Base-by-base conservation (phyloP, 1,140 invertebrate genomes). In the Drosophila willistoni region DNA sequence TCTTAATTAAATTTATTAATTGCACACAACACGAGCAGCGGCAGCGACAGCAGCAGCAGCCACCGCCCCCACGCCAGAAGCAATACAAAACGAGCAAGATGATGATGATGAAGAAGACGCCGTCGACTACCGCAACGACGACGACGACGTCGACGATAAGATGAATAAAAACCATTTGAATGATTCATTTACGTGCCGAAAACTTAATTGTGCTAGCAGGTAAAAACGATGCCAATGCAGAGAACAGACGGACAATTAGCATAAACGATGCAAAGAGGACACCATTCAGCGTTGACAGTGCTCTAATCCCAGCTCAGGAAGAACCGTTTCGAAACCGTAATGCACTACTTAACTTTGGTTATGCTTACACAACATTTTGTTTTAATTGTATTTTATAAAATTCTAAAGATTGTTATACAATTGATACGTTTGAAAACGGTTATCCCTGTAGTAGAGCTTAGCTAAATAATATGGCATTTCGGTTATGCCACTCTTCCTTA, bases 1-100 rank as follows among this genome's bases (percentile, higher is more conserved):
- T 90, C 84, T 89, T 89, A 89, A 89, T 89, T 89, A 89, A 89
- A 90, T 89, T 89, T 89, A 89, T 89, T 89, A 89, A 89, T 89
- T 89, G 84, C 85, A 89, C 80, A 89, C 81, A 89, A 79, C 84
- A 84, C 79, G 84, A 77, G 79, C 67, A 66, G 59, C 67, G 82
- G 57, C 34, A 62, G 73, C 60, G 71, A n/a, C 7, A 17, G 14
- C 68, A 68, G 14, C 68, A 68, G 68, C 73, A 68, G 62, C 55
- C 65, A 41, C 33, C 73, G 73, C 73, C 60, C 72, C 65, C 81
- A 62, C 77, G 25, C 14, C 4, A 51, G 9, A 55, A 65, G 47
- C 51, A 34, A 17, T 22, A 33, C 34, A 55, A 42, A 34, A 14
- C 17, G 71, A 72, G 69, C 51, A 68, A 25, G 56, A 57, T 73